Percentiles rank a stretch among this genome's conserved stretches.
Conservation (phyloP, 1,140 invertebrate species). For the Paramacrobiotus metropolitanus region DNA sequence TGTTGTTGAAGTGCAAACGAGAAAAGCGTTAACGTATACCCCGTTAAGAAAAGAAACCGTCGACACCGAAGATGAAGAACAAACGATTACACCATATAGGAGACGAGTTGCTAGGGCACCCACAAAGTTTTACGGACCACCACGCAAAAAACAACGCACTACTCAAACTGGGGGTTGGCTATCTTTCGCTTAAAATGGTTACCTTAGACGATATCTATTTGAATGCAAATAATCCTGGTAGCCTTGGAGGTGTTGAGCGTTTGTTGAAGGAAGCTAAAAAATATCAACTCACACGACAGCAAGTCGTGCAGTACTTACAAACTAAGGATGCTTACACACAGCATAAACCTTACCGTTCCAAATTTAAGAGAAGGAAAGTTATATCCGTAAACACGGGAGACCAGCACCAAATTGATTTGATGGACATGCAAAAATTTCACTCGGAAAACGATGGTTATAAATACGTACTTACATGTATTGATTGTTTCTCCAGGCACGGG, state of each 20-base stretch:
- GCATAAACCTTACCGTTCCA: neutral
- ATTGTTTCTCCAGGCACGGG: constrained; percentile 14
- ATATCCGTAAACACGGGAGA: constrained; percentile 11
- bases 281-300: neutral
- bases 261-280: neutral
- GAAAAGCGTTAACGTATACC: too few relatives aligned
- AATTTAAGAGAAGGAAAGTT: neutral
- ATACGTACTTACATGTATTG: constrained; percentile 15
- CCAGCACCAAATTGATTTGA: constrained; percentile 14
- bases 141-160: too few relatives aligned
- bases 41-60: too few relatives aligned
- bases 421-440: constrained; percentile 11
- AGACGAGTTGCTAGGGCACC: too few relatives aligned
- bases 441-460: constrained; percentile 12
- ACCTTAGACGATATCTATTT: neutral
- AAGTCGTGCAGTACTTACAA: neutral
- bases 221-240: neutral
- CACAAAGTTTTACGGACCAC: too few relatives aligned
- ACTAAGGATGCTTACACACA: neutral
- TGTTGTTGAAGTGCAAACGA: too few relatives aligned
- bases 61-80: too few relatives aligned
- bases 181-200: too few relatives aligned
- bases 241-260: neutral
- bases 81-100: too few relatives aligned
- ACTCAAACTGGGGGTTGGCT: too few relatives aligned